Evolutionary conservation across 2,888 invertebrate species (phyloP), one percentile per base, ranked within the genome.

Genomic region (Cremastobaeus sp.): DNA sequence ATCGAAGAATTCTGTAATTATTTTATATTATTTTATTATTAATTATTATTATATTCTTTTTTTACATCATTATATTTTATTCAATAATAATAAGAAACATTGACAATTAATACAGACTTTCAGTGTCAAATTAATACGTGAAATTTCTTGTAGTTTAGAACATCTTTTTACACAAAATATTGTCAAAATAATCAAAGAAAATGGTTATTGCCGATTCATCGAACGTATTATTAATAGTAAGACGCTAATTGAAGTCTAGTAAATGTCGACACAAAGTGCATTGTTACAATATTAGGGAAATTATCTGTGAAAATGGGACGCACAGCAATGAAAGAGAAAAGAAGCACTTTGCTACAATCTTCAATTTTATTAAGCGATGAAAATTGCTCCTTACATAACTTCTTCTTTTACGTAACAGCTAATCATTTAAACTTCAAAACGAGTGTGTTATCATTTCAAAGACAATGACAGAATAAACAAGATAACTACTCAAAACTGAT

Each of bases 211-310:
- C n/a, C n/a, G n/a, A n/a, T n/a, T n/a, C n/a, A n/a, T n/a, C n/a
- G n/a, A n/a, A n/a, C n/a, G n/a, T n/a, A n/a, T n/a, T n/a, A 39
- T n/a, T 14, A 39, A 48, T 48, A 30, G 25, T 28, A 25, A 60
- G 11, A 50, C 12, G 17, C 28, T 25, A 25, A 15, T 21, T 14
- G 11, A 59, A 52, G 18, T 34, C 15, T 9, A 17, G 28, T 8
- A 14, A 43, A 28, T 4, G 25, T 47, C 20, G 9, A 25, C 11
- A 50, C 28, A 50, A 59, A 69, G 52, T 69, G 30, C 20, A 59
- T 41, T 62, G 62, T 62, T 70, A 48, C 48, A 45, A 47, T 39
- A 60, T 60, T 70, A 62, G 32, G 62, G 48, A 62, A 62, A 55
- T 60, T 54, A 54, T 39, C 15, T 39, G 28, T 17, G 20, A 57